phyloP scores from a whole-genome alignment of 2,797 vertebrate genomes.

The Aphelocoma californica region DNA sequence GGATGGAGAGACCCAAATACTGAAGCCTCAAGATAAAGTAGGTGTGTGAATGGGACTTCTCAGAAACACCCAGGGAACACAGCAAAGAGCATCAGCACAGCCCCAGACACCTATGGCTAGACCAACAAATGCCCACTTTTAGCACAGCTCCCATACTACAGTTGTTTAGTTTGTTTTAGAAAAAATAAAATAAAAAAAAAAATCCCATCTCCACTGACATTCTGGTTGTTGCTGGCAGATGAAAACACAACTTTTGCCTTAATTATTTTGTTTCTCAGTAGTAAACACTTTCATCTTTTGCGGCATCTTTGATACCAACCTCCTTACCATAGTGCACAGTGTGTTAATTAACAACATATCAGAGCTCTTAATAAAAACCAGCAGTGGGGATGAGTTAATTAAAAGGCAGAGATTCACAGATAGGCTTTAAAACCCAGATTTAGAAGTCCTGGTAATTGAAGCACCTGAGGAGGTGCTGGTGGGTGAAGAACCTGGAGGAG shows the following conservation, averaged over 20 bases:
- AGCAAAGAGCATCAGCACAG: neutral
- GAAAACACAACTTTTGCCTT: neutral
- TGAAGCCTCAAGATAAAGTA: neutral
- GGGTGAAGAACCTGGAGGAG: neutral
- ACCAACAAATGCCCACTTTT: fast-evolving
- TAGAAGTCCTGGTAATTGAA: neutral
- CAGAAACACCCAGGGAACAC: neutral
- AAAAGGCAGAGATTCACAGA: constrained; percentile 1
- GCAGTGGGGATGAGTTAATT: constrained; percentile 22
- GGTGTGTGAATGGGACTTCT: neutral
- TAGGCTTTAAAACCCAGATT: neutral
- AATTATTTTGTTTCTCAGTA: neutral
- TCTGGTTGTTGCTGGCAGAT: neutral
- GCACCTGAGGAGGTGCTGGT: neutral
- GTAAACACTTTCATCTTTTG: constrained; percentile 33
- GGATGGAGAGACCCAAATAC: fast-evolving
- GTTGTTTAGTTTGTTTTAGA: neutral
- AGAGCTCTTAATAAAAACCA: neutral
- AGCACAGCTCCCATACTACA: neutral
- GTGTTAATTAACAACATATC: constrained; percentile 37
- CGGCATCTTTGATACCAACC: neutral
- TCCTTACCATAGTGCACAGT: neutral
- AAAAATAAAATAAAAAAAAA: neutral
- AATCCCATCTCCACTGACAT: neutral
- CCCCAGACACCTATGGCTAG: neutral